Evolutionary conservation across 2,797 vertebrate genomes (phyloP), one percentile per base, ranked within the genome.

Genomic region (Phrynocephalus vlangalii): DNA sequence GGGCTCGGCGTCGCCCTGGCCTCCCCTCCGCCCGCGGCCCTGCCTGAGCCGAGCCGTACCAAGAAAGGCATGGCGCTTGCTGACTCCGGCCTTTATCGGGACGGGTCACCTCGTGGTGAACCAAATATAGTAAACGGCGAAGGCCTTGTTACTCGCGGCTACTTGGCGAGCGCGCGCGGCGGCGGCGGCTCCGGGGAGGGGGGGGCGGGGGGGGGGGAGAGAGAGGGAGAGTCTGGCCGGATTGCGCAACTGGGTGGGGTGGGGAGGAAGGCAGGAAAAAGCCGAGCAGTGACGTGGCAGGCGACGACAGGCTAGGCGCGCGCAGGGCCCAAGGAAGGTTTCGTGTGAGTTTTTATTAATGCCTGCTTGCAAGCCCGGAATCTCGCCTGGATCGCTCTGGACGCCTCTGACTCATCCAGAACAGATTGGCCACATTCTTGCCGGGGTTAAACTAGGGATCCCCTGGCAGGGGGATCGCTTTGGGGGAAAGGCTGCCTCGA

Each of bases 41-140:
- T 67, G 67, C 66, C 63, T 50, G 67, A 71, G n/a, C 85, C 63
- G 72, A 68, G 63, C 85, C 84, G 85, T 24, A 93, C 97, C 96
- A 95, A 96, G 96, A 96, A 97, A 96, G 97, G 93, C 92, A 94
- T 93, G 90, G 4, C 85, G 7, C 77, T 44, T 90, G 92, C 93
- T 92, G 94, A 94, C 95, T 94, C 92, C 88, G 78, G 87, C 87
- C 94, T 96, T 95, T 93, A 96, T 96, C 95, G 93, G 93, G 88
- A 93, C 50, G 13, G 71, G 84, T 79, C 44, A 88, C 91, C 85
- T 76, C 66, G 66, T 86, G 90, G 68, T 91, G 92, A 86, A 91
- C 94, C 95, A 94, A 94, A 95, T 94, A 92, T 94, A 95, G 94
- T 90, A 71, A 93, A 86, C 79, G 87, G 85, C 38, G 73, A n/a